These are phyloP conservation scores for Gadus macrocephalus DNA, from an alignment of 2,113 vertebrate species.

Conservation along the genomic window DNA sequence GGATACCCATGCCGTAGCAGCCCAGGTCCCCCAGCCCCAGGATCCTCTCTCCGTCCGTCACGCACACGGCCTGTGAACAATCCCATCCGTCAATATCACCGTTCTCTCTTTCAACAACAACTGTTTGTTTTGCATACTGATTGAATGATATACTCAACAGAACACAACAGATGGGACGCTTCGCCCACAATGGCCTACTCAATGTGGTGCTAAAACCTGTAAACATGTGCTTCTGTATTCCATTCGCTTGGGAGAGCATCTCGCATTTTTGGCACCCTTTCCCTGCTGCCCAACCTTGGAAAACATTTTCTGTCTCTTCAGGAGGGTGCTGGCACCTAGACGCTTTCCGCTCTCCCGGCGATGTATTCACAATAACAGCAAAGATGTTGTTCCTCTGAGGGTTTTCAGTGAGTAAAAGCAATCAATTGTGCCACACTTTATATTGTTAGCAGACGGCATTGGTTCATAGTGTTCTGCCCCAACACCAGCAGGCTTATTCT, in stretches of 20 bases:
- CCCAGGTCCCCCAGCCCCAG: slow-evolving; percentile 95
- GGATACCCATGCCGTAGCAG: slow-evolving; percentile 96
- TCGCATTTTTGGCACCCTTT: too few relatives aligned
- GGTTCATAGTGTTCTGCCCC: slow-evolving; percentile 33
- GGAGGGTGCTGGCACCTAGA: slow-evolving; percentile 27
- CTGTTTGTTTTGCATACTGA: too few relatives aligned
- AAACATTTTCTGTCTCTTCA: slow-evolving; percentile 19
- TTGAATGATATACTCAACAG: too few relatives aligned
- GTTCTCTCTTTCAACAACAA: not conserved
- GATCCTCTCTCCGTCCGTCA: slow-evolving; percentile 95
- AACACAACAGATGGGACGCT: too few relatives aligned
- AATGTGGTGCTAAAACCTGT: too few relatives aligned
- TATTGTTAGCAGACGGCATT: slow-evolving; percentile 24
- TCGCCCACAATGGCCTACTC: too few relatives aligned
- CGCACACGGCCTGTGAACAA: slow-evolving; percentile 82
- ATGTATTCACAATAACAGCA: slow-evolving; percentile 10
- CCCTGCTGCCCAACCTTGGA: slow-evolving; percentile 11
- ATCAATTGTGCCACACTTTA: slow-evolving; percentile 37
- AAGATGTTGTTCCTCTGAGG: slow-evolving; percentile 15
- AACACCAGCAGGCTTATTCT: slow-evolving; percentile 20
- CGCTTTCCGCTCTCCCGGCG: slow-evolving; percentile 31
- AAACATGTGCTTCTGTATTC: too few relatives aligned
- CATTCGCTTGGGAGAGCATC: too few relatives aligned
- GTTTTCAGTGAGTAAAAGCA: slow-evolving; percentile 27
- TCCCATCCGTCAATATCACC: slow-evolving; percentile 16